These are phyloP conservation scores for Cyclura pinguis DNA, from an alignment of 2,797 vertebrate species.

Conservation along the genomic window DNA sequence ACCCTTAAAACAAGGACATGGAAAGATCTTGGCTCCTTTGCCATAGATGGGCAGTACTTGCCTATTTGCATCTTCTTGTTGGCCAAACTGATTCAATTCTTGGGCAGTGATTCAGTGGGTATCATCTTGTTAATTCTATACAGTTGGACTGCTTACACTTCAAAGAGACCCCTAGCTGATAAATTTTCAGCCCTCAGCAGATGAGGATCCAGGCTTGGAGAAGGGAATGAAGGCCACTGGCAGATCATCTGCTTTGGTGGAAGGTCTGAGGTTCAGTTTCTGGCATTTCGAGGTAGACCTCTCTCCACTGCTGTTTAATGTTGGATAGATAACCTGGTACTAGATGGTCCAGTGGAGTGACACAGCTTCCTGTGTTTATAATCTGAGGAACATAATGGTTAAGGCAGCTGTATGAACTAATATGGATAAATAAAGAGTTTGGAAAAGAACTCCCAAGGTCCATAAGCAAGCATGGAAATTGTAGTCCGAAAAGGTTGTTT, in stretches of 20 bases:
- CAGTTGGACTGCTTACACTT: background rate
- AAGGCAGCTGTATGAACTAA: no score
- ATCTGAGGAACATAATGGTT: background rate
- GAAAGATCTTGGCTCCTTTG: background rate
- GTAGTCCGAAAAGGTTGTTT: no score
- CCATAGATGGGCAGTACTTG: background rate
- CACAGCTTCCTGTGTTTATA: background rate
- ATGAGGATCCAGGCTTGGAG: background rate
- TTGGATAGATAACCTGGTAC: background rate
- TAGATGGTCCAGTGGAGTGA: background rate
- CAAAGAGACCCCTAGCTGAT: background rate
- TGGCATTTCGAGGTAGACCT: no score
- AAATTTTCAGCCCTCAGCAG: background rate
- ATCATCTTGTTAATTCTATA: background rate
- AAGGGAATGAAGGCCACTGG: background rate
- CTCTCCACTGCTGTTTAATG: background rate
- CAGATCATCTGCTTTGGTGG: background rate
- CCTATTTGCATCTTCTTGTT: no score
- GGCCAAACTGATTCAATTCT: background rate
- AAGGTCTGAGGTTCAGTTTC: no score
- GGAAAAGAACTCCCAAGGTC: no score
- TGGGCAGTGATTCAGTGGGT: background rate
- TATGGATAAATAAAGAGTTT: background rate
- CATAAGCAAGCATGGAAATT: no score
- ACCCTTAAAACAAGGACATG: no score